A percentile compares a stretch with the other conserved stretches of the same genome.
Conservation (phyloP, 2,797 vertebrate species). For the Lepus townsendii region DNA sequence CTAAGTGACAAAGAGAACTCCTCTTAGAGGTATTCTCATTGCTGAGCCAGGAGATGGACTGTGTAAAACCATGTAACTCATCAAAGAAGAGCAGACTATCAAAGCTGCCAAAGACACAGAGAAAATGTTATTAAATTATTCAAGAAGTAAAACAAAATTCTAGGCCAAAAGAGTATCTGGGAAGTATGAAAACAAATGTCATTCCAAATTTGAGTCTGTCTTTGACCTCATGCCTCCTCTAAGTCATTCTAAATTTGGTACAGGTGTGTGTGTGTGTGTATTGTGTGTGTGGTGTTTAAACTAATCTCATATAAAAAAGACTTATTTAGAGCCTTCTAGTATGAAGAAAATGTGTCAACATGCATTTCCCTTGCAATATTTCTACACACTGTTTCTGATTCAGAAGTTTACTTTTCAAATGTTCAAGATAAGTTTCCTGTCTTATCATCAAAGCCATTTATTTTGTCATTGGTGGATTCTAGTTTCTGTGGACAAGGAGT, state of each 20-base stretch:
- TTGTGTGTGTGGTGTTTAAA: background rate
- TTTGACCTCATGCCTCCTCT: background rate
- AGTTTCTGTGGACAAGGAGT: background rate
- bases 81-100: background rate
- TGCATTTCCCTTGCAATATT: background rate
- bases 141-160: background rate
- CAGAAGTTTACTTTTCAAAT: background rate
- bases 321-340: background rate
- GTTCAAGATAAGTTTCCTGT: background rate
- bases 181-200: background rate
- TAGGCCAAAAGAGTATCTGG: background rate
- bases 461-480: background rate
- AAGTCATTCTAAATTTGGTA: background rate
- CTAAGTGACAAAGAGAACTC: background rate
- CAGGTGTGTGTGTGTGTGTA: background rate
- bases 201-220: background rate
- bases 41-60: background rate
- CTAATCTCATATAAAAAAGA: background rate
- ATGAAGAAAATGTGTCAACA: background rate
- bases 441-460: background rate
- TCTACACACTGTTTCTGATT: background rate
- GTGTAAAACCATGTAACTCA: background rate
- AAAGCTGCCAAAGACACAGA: background rate
- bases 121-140: constrained; percentile 6
- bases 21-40: rapidly evolving